Base-by-base conservation (phyloP, 2,797 vertebrate species). In the Phrynocephalus forsythii region DNA sequence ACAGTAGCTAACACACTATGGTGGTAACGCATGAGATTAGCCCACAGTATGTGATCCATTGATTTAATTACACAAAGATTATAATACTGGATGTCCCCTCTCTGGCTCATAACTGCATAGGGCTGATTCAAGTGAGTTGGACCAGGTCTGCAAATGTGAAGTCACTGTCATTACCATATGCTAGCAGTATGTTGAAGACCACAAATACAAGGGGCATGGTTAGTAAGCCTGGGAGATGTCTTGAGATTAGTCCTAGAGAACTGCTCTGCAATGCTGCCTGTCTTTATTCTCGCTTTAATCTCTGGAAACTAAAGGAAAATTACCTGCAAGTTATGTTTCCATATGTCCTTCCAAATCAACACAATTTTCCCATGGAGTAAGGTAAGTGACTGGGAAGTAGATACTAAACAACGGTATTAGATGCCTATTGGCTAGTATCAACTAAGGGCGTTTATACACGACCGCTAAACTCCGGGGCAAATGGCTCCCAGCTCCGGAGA, bases 241-340 rank as follows among this genome's bases (percentile, higher is more conserved):
- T 79, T 71, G 44, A 10, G 50, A 38, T 20, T 63, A 60, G 24
- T 77, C 5, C 9, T 82, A 22, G 30, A 33, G 0, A 15, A 81
- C 83, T 92, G 77, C 90, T 87, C 73, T 88, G 76, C 69, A 91
- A 92, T 56, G 52, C 52, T 86, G 71, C 86, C 81, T 82, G 82
- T 79, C 91, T 92, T 91, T 63, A 86, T 89, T 69, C 73, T 92
- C 50, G 90, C 83, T 82, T 91, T 67, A 4, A 84, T 71, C 56
- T 0, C 0, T 89, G 69, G 86, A 72, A 22, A 72, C 48, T 72
- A 88, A 77, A 87, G 30, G 52, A 87, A 6, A 76, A 93, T 66
- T 68, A 92, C 60, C 8, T 73, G 63, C 79, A 1, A 67, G 76
- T 92, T 94, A 86, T 87, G 28, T 18, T 72, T 90, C 30, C 86